phyloP scores from a whole-genome alignment of 2,797 vertebrate species.

The Antrozous pallidus region DNA sequence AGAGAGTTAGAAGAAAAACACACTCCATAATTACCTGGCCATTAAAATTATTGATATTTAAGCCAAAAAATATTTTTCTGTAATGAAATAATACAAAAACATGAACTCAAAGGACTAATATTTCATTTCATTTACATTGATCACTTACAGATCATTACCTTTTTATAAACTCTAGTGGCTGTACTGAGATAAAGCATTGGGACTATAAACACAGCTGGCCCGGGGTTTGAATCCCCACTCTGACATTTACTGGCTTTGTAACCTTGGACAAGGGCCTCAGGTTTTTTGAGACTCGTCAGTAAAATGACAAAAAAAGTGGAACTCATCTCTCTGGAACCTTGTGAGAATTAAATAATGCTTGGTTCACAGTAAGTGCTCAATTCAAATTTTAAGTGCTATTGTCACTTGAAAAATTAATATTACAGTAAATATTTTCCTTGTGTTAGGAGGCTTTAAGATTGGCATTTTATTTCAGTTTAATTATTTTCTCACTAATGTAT shows the following conservation, averaged over 20 bases:
- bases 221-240: neutral
- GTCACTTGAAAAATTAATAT: neutral
- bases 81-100: neutral
- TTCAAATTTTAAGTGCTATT: neutral
- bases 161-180: neutral
- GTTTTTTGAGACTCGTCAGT: neutral
- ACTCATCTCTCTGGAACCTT: neutral
- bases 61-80: neutral
- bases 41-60: neutral
- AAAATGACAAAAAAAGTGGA: neutral
- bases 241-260: neutral
- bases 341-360: neutral
- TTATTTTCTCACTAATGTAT: neutral
- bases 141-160: neutral
- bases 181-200: neutral
- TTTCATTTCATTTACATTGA: neutral
- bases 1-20: neutral
- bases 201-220: neutral
- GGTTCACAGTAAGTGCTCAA: neutral
- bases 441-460: neutral
- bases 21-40: neutral
- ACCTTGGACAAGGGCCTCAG: neutral
- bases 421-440: neutral
- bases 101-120: neutral
- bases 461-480: conserved; percentile 1